Percentiles rank a stretch among this genome's conserved stretches.
These are phyloP conservation scores for Pelochelys cantorii DNA, from an alignment of 2,797 vertebrate species.

Conservation along the genomic window DNA sequence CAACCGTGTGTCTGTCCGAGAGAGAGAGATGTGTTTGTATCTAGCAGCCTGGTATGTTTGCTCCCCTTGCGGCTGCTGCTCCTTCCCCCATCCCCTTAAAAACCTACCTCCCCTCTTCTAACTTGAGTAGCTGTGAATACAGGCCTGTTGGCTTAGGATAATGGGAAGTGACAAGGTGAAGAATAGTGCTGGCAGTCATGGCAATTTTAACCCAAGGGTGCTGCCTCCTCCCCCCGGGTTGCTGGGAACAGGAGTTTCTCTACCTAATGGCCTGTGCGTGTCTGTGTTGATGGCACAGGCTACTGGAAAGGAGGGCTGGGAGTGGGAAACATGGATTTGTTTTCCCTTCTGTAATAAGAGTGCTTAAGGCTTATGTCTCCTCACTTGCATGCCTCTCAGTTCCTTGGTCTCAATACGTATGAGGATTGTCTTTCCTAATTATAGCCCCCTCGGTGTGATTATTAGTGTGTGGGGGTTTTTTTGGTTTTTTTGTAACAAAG, in stretches of 20 bases:
- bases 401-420: not conserved
- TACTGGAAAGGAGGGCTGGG: not conserved
- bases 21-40: not conserved
- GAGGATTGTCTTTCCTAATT: not conserved
- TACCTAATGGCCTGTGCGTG: not conserved
- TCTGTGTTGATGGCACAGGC: constrained; percentile 10
- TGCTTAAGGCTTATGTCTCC: not conserved
- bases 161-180: constrained; percentile 81
- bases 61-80: not conserved
- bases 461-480: not conserved
- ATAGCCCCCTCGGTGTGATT: not conserved
- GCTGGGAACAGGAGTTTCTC: constrained; percentile 35
- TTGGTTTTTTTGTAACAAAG: not conserved
- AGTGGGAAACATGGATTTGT: not conserved
- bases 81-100: not conserved
- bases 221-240: constrained; percentile 47
- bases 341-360: fast-evolving
- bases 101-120: constrained; percentile 26
- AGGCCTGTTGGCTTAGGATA: constrained; percentile 71
- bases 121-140: constrained; percentile 67
- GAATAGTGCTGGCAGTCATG: constrained; percentile 75
- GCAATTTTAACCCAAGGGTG: constrained; percentile 76
- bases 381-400: not conserved
- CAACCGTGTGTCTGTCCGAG: not conserved
- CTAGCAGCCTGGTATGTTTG: not conserved